Conservation (phyloP, 2,888 invertebrate genomes). For the Monoplex corrugatus region DNA sequence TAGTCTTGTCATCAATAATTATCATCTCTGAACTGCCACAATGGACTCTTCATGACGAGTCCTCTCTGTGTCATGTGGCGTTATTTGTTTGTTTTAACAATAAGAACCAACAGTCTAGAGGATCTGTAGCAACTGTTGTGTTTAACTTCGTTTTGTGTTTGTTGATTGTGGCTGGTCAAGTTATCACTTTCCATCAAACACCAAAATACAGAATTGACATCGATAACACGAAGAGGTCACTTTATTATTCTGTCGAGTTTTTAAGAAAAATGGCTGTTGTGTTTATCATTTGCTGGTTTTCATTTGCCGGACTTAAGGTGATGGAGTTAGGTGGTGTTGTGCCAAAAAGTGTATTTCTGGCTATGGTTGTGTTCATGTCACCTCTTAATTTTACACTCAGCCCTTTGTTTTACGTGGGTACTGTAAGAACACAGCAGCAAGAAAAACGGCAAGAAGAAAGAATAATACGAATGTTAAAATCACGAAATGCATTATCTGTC, state of each 20-base stretch:
- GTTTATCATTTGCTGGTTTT: neutral
- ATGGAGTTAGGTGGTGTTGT: neutral
- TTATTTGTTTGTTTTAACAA: neutral
- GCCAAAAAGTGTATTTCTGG: neutral
- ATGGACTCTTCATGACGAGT: neutral
- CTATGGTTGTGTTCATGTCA: slow-evolving; percentile 10
- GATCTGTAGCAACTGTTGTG: neutral
- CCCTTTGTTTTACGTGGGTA: neutral
- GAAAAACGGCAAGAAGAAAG: neutral
- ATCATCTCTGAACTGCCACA: neutral
- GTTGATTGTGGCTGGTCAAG: neutral
- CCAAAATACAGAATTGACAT: neutral
- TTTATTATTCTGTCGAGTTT: neutral
- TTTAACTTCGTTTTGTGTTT: neutral
- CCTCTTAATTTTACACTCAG: neutral
- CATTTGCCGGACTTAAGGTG: neutral
- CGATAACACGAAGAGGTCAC: neutral
- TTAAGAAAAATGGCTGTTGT: slow-evolving; percentile 4
- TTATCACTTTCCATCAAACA: neutral
- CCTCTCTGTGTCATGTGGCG: neutral
- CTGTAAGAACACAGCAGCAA: neutral
- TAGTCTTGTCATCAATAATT: neutral
- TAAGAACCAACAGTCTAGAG: neutral
- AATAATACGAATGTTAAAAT: neutral
- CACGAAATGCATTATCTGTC: too few species aligned